Conservation (phyloP, 2,113 vertebrate species). For the Lophotis ruficrista region DNA sequence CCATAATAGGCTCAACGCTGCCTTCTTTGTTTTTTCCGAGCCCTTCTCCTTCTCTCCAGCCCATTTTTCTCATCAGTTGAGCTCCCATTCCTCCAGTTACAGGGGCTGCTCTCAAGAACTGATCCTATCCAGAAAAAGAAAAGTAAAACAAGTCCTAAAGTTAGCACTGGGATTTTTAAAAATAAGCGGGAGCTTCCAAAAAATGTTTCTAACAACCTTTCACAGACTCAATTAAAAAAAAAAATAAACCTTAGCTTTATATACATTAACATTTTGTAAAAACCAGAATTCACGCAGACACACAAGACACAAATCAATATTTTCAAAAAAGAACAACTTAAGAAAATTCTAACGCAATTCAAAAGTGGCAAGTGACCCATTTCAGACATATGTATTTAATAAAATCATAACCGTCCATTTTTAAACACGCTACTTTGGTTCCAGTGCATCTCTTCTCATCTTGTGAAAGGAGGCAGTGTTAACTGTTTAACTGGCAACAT, state of each 20-base stretch:
- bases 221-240: slow-evolving; percentile 24
- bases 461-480: slow-evolving; percentile 78
- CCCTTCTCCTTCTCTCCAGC: slow-evolving; percentile 95
- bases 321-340: slow-evolving; percentile 63
- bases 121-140: slow-evolving; percentile 88
- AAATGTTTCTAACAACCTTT: slow-evolving; percentile 54
- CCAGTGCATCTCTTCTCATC: slow-evolving; percentile 80
- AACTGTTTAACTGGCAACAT: slow-evolving; percentile 74
- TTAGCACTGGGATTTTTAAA: slow-evolving; percentile 61
- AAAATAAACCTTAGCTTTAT: slow-evolving; percentile 33
- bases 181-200: slow-evolving; percentile 38
- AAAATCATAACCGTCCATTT: slow-evolving; percentile 72
- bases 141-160: slow-evolving; percentile 70
- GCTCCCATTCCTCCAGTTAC: slow-evolving; percentile 96
- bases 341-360: slow-evolving; percentile 63
- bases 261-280: background rate
- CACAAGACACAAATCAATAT: slow-evolving; percentile 65
- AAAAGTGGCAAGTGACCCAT: slow-evolving; percentile 60
- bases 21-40: slow-evolving; percentile 95
- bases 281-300: slow-evolving; percentile 47
- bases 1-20: slow-evolving; percentile 93
- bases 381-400: slow-evolving; percentile 52
- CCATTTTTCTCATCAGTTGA: slow-evolving; percentile 99
- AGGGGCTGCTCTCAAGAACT: slow-evolving; percentile 95
- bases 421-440: slow-evolving; percentile 76